Percentiles rank a stretch among this genome's conserved stretches.
phyloP scores from a whole-genome alignment of 2,888 invertebrate genomes.

The Cryptocheilus praepositus region DNA sequence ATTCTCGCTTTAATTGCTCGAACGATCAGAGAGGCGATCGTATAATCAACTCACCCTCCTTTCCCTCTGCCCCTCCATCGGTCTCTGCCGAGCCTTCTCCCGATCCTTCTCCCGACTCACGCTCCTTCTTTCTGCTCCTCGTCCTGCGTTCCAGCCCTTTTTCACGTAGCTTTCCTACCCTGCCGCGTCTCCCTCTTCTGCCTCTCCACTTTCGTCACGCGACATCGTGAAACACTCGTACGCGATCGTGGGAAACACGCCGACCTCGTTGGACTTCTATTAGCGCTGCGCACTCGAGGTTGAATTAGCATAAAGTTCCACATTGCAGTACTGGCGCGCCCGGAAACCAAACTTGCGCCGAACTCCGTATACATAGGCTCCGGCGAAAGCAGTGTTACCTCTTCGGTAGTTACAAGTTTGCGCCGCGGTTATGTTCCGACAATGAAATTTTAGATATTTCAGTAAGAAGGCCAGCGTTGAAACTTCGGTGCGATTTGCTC shows the following conservation, averaged over 20 bases:
- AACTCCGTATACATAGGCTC: constrained; percentile 5
- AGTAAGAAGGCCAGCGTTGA: no score
- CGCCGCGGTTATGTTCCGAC: no score
- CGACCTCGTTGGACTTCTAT: constrained; percentile 23
- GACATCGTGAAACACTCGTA: constrained; percentile 19
- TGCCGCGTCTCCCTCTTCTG: not conserved
- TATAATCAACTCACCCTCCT: constrained; percentile 33
- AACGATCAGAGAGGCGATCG: constrained; percentile 41
- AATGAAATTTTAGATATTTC: no score
- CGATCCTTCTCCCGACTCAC: no score
- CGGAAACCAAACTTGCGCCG: constrained; percentile 20
- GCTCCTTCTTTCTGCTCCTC: no score
- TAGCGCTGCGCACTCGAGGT: constrained; percentile 25
- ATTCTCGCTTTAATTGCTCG: constrained; percentile 44
- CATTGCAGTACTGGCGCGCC: constrained; percentile 6
- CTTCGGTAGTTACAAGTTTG: no score
- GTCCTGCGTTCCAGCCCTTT: not conserved
- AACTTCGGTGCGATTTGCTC: no score
- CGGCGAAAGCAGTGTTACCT: no score
- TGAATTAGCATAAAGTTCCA: constrained; percentile 37
- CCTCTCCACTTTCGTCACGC: not conserved
- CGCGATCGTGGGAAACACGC: constrained; percentile 18
- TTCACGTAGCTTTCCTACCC: not conserved
- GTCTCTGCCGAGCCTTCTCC: no score
- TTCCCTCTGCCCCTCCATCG: not conserved